Evolutionary conservation across 2,888 invertebrate species (phyloP), one percentile per base, ranked within the genome.

Genomic region (Cyaniris semiargus): DNA sequence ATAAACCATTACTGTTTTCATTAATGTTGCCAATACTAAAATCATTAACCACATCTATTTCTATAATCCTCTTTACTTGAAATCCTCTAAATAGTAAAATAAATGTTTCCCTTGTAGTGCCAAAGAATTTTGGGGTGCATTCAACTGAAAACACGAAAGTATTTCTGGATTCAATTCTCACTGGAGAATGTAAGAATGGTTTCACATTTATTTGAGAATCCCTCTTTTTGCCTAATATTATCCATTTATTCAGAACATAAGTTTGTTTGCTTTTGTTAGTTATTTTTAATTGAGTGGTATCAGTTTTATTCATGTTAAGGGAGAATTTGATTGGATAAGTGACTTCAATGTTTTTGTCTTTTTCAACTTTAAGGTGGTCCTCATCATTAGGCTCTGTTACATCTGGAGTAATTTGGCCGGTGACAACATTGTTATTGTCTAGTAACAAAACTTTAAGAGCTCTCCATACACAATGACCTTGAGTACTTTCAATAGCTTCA

Each of bases 401-500:
- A 21, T 76, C 76, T 8, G 78, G 78, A 53, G 76, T 76, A 44
- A 79, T 72, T 90, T 91, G 76, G 88, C 70, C 1, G 66, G 84
- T 21, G 94, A 27, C 31, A 66, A 27, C 15, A 27, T 85, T 76
- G 89, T 92, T 83, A 27, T 82, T 81, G 8, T 27, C 44, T 70
- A 85, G 79, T 75, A 87, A 79, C 79, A 66, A 66, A 15, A 93
- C 80, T 85, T 89, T 90, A 76, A 96, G 84, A 0, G 96, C 96
- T 81, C 97, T 92, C 96, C 96, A 95, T 74, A 88, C 87, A 78
- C 89, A 94, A 15, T 84, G 82, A 21, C 93, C 94, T 90, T 96
- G 96, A 81, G 95, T 95, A 86, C 97, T 97, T 89, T 97, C 97
- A 82, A 97, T 96, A 1, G 95, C 94, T 85, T 97, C 96, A 6